Conservation (phyloP, 2,113 vertebrate species). For the Apteryx owenii region DNA sequence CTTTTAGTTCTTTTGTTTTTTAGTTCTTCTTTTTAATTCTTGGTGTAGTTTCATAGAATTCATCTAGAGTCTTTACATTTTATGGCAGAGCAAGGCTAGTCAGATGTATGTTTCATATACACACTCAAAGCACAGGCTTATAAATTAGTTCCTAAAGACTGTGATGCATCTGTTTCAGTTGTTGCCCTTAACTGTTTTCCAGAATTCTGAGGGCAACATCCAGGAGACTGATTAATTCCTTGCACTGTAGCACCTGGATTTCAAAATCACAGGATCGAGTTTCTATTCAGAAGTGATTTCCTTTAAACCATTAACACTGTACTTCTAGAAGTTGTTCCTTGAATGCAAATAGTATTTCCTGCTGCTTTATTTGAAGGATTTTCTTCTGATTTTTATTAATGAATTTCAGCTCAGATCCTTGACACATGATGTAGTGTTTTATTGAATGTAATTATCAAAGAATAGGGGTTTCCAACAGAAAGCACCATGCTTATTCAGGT, state of each 20-base stretch:
- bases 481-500: neutral
- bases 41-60: constrained; percentile 15
- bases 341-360: constrained; percentile 49
- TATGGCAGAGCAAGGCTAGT: constrained; percentile 2
- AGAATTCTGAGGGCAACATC: constrained; percentile 31
- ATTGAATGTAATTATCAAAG: constrained; percentile 46
- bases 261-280: constrained; percentile 39
- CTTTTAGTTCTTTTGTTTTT: neutral
- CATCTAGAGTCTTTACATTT: constrained; percentile 51
- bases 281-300: constrained; percentile 35
- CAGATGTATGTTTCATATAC: neutral
- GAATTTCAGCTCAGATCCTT: constrained; percentile 38
- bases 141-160: constrained; percentile 40
- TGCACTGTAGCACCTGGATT: constrained; percentile 16
- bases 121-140: neutral
- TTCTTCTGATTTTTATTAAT: constrained; percentile 48
- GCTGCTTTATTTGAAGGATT: constrained; percentile 51
- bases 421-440: constrained; percentile 22
- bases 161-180: neutral
- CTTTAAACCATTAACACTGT: neutral
- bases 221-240: constrained; percentile 39
- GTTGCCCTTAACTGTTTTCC: constrained; percentile 42
- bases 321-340: constrained; percentile 21
- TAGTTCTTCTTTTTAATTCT: neutral
- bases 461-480: constrained; percentile 28